These are phyloP conservation scores for Homarus americanus DNA, from an alignment of 1,140 invertebrate genomes.

Conservation along the genomic window DNA sequence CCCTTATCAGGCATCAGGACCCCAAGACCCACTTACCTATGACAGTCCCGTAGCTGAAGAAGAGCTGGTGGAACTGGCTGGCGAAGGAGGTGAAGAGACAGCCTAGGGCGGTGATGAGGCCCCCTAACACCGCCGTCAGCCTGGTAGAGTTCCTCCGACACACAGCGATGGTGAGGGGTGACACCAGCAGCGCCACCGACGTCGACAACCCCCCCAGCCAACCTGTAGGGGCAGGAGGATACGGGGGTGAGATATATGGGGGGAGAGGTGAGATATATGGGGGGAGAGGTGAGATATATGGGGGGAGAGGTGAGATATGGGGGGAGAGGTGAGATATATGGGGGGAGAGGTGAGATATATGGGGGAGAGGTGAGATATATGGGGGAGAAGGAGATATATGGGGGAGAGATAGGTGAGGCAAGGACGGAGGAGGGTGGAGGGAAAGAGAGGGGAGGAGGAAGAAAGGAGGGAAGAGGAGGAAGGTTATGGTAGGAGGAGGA, in stretches of 20 bases:
- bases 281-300: too few relatives aligned
- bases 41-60: conserved; percentile 88
- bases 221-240: conserved; percentile 81
- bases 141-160: conserved; percentile 91
- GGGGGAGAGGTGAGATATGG: too few relatives aligned
- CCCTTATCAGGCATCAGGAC: too few relatives aligned
- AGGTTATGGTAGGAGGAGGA: too few relatives aligned
- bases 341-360: too few relatives aligned
- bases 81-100: conserved; percentile 92
- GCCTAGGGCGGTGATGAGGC: conserved; percentile 89
- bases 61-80: conserved; percentile 92
- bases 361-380: too few relatives aligned
- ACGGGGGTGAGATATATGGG: too few relatives aligned
- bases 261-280: too few relatives aligned
- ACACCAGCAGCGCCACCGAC: conserved; percentile 87
- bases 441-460: not conserved
- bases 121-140: conserved; percentile 92
- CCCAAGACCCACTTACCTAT: conserved; percentile 80
- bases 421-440: not conserved
- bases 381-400: too few relatives aligned
- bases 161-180: conserved; percentile 90
- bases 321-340: too few relatives aligned
- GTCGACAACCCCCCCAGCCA: conserved; percentile 91
- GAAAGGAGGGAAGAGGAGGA: too few relatives aligned
- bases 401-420: too few relatives aligned